Evolutionary conservation across 2,113 vertebrate species (phyloP).

Genomic region (Trogon surrucura): DNA sequence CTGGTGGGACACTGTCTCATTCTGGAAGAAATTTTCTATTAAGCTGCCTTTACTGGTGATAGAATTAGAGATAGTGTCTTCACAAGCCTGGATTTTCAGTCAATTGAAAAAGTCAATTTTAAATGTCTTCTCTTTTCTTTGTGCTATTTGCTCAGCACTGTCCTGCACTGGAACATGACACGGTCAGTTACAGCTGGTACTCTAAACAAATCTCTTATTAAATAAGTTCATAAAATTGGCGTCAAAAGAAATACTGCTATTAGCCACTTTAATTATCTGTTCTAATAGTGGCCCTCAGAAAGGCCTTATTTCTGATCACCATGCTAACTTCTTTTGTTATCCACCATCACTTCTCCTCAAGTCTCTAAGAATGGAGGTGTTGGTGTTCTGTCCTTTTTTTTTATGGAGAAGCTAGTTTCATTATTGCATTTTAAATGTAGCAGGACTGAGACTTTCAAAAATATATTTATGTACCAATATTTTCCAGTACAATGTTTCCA

Average conservation of each 20-base stretch:
- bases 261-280: background rate
- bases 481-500: background rate
- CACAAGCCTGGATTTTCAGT: background rate
- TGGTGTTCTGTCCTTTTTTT: fast-evolving
- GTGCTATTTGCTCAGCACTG: background rate
- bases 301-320: background rate
- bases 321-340: background rate
- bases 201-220: background rate
- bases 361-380: background rate
- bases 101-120: background rate
- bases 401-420: background rate
- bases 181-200: background rate
- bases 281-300: background rate
- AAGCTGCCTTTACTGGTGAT: background rate
- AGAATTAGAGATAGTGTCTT: background rate
- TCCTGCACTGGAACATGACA: background rate
- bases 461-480: background rate
- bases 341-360: background rate
- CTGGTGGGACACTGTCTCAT: background rate
- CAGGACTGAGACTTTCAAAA: background rate
- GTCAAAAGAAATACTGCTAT: background rate
- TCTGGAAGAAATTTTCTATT: background rate
- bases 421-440: background rate
- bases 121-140: background rate
- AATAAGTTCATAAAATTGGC: background rate